Evolutionary conservation across 2,797 vertebrate species (phyloP).

Genomic region (Prionace glauca): DNA sequence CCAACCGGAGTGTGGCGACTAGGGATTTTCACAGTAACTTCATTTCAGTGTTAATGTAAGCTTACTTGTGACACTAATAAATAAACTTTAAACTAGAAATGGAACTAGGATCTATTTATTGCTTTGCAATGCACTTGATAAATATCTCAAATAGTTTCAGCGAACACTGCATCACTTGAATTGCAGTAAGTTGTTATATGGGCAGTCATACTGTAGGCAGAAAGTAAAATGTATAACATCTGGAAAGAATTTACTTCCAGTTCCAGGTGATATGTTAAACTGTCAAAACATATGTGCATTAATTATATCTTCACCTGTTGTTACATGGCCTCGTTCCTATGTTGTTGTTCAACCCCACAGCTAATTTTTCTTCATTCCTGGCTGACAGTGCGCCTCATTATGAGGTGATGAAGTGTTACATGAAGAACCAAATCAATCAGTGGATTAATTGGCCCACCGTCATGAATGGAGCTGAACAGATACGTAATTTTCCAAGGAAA

Average conservation of each 20-base stretch:
- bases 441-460: background rate
- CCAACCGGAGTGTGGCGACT: no score
- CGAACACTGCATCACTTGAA: no score
- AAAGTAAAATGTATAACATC: background rate
- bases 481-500: background rate
- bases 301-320: background rate
- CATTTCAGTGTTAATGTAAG: no score
- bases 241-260: background rate
- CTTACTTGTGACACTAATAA: no score
- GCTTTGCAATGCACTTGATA: background rate
- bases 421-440: slow-evolving; percentile 27
- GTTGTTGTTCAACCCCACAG: background rate
- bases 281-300: slow-evolving; percentile 1
- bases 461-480: background rate
- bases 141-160: background rate
- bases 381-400: background rate
- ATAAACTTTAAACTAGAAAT: no score
- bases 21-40: no score
- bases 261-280: background rate
- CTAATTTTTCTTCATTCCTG: slow-evolving; percentile 15
- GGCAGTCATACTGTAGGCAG: background rate
- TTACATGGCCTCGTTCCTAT: background rate
- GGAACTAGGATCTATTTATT: background rate
- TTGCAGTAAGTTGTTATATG: background rate
- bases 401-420: slow-evolving; percentile 4